Evolutionary conservation across 2,797 vertebrate genomes (phyloP), one percentile per base, ranked within the genome.

Genomic region (Oreochromis grahami): DNA sequence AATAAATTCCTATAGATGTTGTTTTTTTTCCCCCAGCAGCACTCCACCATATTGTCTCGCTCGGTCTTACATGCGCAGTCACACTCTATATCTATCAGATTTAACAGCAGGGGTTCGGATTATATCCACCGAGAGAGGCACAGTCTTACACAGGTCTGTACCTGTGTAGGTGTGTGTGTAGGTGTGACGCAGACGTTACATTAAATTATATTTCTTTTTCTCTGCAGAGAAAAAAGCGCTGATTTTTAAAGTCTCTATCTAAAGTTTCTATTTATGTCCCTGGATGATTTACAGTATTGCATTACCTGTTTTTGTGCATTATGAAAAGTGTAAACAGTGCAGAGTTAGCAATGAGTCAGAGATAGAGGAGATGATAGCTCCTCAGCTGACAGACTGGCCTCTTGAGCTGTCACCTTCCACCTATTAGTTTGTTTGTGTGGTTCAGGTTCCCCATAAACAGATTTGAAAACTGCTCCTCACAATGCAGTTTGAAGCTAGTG

Each of bases 81-180:
- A 85, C 77, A 41, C 87, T 76, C 76, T 91, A 89, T 89, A 81
- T 83, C 85, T 88, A 85, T 92, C 93, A 92, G 92, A 93, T 94
- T 93, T 91, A 93, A 82, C 90, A 90, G 89, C 87, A 89, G 85
- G 90, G 89, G 77, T 88, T 89, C 1, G 15, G 93, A 93, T 94
- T 92, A 92, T 58, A 85, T 85, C 56, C 72, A 76, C 38, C 50
- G 83, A 72, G 77, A 86, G 76, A 65, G 78, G 81, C 52, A 36
- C 72, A 85, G 70, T 79, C 65, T 82, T 77, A 70, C 41, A 50
- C 52, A 70, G 80, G 78, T 34, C 70, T 70, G 12, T 7, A 19
- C 11, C 24, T 19, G 74, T 74, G 38, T 55, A 12, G 79, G 36
- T 56, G 41, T 70, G 38, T 43, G 65, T 70, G 36, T 77, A 26